phyloP scores from a whole-genome alignment of 1,140 invertebrate species.

The Pseudobourletiella spinata region DNA sequence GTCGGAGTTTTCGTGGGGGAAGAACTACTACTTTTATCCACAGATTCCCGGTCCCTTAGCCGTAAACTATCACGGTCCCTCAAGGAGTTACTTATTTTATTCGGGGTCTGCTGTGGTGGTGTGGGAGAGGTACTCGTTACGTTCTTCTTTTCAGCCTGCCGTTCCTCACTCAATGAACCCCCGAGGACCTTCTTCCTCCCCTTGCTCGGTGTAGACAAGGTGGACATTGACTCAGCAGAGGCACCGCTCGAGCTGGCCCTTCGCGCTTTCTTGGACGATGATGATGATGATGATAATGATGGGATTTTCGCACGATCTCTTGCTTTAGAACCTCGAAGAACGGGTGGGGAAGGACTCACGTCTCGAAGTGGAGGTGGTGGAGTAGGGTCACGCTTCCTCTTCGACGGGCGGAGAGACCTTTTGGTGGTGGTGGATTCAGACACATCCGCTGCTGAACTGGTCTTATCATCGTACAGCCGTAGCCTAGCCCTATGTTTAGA shows the following conservation, averaged over 20 bases:
- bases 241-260: background rate
- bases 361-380: background rate
- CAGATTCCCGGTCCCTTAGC: background rate
- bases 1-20: conserved; percentile 34
- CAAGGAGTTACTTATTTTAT: background rate
- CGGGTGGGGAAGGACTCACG: background rate
- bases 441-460: background rate
- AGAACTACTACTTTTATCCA: background rate
- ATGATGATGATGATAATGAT: conserved; percentile 4
- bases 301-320: background rate
- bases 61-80: background rate
- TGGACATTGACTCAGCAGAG: background rate
- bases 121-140: background rate
- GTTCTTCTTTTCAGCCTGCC: background rate
- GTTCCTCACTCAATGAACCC: background rate
- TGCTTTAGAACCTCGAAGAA: background rate
- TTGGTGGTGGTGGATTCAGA: background rate
- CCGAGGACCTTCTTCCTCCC: background rate
- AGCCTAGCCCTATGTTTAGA: background rate
- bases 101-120: background rate
- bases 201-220: background rate
- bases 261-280: background rate
- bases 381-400: background rate
- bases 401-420: background rate
- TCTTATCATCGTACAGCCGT: background rate